Evolutionary conservation across 2,888 invertebrate genomes (phyloP).

Genomic region (Chrysolina haemoptera): DNA sequence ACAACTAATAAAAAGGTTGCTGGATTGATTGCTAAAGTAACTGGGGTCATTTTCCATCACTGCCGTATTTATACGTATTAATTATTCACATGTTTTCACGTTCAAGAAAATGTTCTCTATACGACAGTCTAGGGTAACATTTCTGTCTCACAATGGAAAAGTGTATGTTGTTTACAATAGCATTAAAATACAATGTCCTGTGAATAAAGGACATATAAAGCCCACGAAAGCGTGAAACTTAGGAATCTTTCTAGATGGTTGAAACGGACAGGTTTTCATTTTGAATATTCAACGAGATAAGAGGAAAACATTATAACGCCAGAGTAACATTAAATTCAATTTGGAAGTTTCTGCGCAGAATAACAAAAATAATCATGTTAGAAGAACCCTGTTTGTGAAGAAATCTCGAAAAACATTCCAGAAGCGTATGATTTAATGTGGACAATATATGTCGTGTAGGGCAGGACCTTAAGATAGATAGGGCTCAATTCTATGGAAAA

Average conservation of each 20-base stretch:
- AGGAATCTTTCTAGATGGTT: not conserved
- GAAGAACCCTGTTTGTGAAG: conserved; percentile 15
- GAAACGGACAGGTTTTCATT: conserved; percentile 3
- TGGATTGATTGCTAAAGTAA: too few relatives aligned
- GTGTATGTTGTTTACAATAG: not conserved
- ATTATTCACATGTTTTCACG: not conserved
- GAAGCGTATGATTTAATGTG: conserved; percentile 44
- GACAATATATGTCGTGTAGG: conserved; percentile 42
- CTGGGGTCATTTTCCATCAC: too few relatives aligned
- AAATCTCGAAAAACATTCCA: conserved; percentile 40
- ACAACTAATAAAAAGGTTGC: too few relatives aligned
- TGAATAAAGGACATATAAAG: not conserved
- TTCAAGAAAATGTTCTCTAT: not conserved
- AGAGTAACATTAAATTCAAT: conserved; percentile 24
- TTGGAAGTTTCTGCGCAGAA: conserved; percentile 8
- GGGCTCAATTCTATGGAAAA: conserved; percentile 26
- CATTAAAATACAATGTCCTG: conserved; percentile 1
- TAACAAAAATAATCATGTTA: conserved; percentile 25
- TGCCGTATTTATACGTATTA: not conserved
- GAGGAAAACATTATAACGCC: not conserved
- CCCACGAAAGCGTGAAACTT: not conserved
- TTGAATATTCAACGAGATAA: conserved; percentile 20
- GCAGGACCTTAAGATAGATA: conserved; percentile 35
- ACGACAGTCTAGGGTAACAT: conserved; percentile 25
- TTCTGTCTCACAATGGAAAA: not conserved